Evolutionary conservation across 2,888 invertebrate genomes (phyloP).

Genomic region (Leptopilina syphax): DNA sequence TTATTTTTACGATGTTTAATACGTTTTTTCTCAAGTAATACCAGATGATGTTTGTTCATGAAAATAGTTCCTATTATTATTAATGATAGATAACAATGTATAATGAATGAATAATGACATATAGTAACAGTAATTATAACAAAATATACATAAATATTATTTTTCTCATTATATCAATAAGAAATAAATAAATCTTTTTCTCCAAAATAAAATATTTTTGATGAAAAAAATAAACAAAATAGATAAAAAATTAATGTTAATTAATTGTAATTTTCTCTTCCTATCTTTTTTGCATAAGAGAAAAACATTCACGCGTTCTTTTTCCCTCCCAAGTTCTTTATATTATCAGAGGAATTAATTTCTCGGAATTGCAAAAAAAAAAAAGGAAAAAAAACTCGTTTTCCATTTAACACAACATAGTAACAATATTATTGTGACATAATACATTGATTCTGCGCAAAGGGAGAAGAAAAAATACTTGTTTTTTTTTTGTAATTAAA

Average conservation of each 20-base stretch:
- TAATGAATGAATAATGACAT: too few relatives aligned
- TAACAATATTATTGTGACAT: slow-evolving; percentile 3
- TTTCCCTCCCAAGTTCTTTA: background rate
- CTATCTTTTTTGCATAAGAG: background rate
- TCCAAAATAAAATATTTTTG: too few relatives aligned
- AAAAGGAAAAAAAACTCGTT: background rate
- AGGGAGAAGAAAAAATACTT: background rate
- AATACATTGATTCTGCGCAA: background rate
- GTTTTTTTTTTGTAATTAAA: background rate
- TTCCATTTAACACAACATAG: background rate
- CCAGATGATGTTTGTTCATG: too few relatives aligned
- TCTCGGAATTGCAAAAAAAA: slow-evolving; percentile 7
- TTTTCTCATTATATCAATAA: too few relatives aligned
- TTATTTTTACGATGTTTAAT: too few relatives aligned
- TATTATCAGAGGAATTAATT: slow-evolving; percentile 1
- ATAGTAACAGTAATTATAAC: too few relatives aligned
- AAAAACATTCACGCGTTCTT: background rate
- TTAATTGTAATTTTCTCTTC: background rate
- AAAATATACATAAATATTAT: too few relatives aligned
- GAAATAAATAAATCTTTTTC: too few relatives aligned
- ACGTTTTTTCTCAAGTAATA: too few relatives aligned
- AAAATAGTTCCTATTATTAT: too few relatives aligned
- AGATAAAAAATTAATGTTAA: background rate
- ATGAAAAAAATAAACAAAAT: background rate
- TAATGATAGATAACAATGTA: too few relatives aligned